A percentile compares a stretch with the other conserved stretches of the same genome.
Conservation (phyloP, 2,797 vertebrate genomes). For the Botia almorhae region DNA sequence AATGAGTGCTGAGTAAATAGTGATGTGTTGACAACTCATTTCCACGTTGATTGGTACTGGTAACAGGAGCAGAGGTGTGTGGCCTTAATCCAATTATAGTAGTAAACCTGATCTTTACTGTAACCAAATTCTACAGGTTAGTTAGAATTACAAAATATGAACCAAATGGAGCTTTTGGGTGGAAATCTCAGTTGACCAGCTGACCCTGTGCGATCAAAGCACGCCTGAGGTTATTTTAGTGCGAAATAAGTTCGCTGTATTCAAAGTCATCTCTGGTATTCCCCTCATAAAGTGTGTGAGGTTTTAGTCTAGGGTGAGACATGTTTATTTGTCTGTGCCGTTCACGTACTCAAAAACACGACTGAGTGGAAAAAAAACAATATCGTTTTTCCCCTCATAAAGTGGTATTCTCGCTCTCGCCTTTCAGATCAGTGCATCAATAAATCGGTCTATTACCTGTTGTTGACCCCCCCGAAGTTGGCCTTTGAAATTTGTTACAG, state of each 20-base stretch:
- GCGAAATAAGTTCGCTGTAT: slow-evolving; percentile 9
- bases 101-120: slow-evolving; percentile 70
- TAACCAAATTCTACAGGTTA: slow-evolving; percentile 63
- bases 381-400: slow-evolving; percentile 21
- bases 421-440: slow-evolving; percentile 66
- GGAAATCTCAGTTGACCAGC: background rate
- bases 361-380: slow-evolving; percentile 36
- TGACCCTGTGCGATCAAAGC: slow-evolving; percentile 29
- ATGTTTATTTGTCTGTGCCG: slow-evolving; percentile 48
- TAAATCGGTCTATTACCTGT: slow-evolving; percentile 80
- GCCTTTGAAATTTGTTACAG: slow-evolving; percentile 82
- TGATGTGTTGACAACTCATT: slow-evolving; percentile 82
- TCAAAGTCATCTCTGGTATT: slow-evolving; percentile 35
- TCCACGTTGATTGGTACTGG: slow-evolving; percentile 81
- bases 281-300: slow-evolving; percentile 41
- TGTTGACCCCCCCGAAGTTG: slow-evolving; percentile 75
- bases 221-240: slow-evolving; percentile 30
- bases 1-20: slow-evolving; percentile 80
- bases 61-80: slow-evolving; percentile 77
- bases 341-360: slow-evolving; percentile 34
- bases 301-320: slow-evolving; percentile 12
- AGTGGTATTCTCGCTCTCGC: slow-evolving; percentile 35
- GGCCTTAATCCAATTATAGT: slow-evolving; percentile 81
- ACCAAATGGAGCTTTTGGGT: background rate
- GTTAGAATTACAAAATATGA: slow-evolving; percentile 37